A percentile compares a stretch with the other conserved stretches of the same genome.
Evolutionary conservation across 2,797 vertebrate genomes (phyloP).

Genomic region (Schizopygopsis pylzovi): DNA sequence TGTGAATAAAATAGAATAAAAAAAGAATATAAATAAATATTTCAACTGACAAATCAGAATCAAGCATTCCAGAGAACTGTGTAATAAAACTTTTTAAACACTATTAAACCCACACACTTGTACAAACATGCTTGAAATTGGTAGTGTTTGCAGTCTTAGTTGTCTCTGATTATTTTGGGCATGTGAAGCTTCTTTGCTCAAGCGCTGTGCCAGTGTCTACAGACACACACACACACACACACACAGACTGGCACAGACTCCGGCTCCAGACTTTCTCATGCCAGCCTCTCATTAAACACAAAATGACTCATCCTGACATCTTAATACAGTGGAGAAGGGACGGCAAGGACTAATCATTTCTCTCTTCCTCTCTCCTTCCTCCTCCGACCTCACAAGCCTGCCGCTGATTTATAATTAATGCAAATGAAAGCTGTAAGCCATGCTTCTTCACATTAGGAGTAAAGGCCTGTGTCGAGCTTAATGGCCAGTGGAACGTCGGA

Average conservation of each 20-base stretch:
- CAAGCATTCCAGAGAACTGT: neutral
- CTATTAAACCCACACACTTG: neutral
- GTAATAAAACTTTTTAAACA: neutral
- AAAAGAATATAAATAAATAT: no score
- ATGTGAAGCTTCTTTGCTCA: neutral
- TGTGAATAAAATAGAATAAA: no score
- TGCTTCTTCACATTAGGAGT: conserved; percentile 86
- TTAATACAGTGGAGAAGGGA: conserved; percentile 96
- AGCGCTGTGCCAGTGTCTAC: conserved; percentile 76
- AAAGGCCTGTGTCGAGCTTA: conserved; percentile 87
- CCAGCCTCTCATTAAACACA: conserved; percentile 95
- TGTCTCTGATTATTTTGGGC: neutral
- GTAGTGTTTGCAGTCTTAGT: neutral
- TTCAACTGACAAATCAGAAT: neutral
- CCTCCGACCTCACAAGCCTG: conserved; percentile 88
- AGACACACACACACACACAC: conserved; percentile 85
- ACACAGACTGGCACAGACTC: conserved; percentile 90
- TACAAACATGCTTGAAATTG: neutral
- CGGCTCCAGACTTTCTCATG: conserved; percentile 88
- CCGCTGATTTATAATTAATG: conserved; percentile 94
- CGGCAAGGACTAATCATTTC: conserved; percentile 90
- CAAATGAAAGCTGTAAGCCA: conserved; percentile 92
- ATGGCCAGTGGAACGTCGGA: conserved; percentile 82
- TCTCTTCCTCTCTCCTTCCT: conserved; percentile 75
- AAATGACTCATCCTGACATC: conserved; percentile 97